Percentiles rank a stretch among this genome's conserved stretches.
phyloP scores from a whole-genome alignment of 2,888 invertebrate species.

The Fragum sueziense region DNA sequence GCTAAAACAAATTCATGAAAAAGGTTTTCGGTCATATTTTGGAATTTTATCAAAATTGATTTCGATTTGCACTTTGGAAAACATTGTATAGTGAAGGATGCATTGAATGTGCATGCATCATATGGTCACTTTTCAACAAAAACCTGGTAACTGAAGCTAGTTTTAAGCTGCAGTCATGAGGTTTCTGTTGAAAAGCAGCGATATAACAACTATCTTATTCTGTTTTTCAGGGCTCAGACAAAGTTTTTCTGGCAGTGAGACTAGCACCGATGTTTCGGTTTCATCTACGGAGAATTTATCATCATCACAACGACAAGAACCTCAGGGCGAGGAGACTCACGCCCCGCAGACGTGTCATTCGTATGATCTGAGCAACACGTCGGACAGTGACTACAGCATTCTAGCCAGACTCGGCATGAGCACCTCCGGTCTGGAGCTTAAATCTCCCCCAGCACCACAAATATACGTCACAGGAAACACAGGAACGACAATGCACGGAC shows the following conservation, averaged over 20 bases:
- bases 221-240: slow-evolving; percentile 86
- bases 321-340: slow-evolving; percentile 91
- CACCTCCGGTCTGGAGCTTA: slow-evolving; percentile 61
- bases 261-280: slow-evolving; percentile 88
- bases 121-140: too few species aligned
- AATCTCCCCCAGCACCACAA: slow-evolving; percentile 49
- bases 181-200: too few species aligned
- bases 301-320: slow-evolving; percentile 88
- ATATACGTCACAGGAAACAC: slow-evolving; percentile 58
- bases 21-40: too few species aligned
- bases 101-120: too few species aligned
- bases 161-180: too few species aligned
- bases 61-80: too few species aligned
- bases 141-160: too few species aligned
- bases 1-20: too few species aligned
- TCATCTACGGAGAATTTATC: slow-evolving; percentile 94
- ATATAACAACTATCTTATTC: slow-evolving; percentile 1
- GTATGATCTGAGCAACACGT: slow-evolving; percentile 64
- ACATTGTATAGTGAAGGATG: too few species aligned
- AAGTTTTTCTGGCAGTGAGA: slow-evolving; percentile 93
- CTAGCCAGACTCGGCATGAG: slow-evolving; percentile 77
- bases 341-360: slow-evolving; percentile 54
- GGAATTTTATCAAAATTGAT: too few species aligned
- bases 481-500: slow-evolving; percentile 45
- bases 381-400: slow-evolving; percentile 81